Conservation (phyloP, 2,888 invertebrate species). For the Stramonita haemastoma region DNA sequence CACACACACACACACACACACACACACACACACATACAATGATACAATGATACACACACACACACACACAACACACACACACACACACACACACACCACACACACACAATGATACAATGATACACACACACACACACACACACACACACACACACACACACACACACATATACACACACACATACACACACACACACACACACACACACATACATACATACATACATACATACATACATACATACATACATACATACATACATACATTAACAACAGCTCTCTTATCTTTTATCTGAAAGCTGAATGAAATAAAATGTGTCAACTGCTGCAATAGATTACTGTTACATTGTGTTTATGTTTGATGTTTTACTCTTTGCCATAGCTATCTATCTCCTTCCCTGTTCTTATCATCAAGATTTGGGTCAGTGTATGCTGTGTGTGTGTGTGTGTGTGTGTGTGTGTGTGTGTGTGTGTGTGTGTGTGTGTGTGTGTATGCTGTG, state of each 20-base stretch:
- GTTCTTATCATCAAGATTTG: not conserved
- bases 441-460: not conserved
- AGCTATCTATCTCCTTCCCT: not conserved
- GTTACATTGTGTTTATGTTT: not conserved
- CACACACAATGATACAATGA: not conserved
- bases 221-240: not conserved
- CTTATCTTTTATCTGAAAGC: not conserved
- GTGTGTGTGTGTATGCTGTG: not conserved
- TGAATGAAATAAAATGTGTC: no score
- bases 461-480: not conserved
- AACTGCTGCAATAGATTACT: no score
- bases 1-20: not conserved
- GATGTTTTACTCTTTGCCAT: not conserved
- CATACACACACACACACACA: not conserved
- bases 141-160: not conserved
- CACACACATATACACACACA: slow-evolving; percentile 2
- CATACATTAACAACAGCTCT: not conserved
- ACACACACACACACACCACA: not conserved
- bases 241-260: not conserved
- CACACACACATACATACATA: not conserved
- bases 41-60: not conserved
- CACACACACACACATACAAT: not conserved
- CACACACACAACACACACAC: no score
- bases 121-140: no score
- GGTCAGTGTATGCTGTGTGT: not conserved